Evolutionary conservation across 2,888 invertebrate genomes (phyloP).

Genomic region (Protophormia terraenovae): DNA sequence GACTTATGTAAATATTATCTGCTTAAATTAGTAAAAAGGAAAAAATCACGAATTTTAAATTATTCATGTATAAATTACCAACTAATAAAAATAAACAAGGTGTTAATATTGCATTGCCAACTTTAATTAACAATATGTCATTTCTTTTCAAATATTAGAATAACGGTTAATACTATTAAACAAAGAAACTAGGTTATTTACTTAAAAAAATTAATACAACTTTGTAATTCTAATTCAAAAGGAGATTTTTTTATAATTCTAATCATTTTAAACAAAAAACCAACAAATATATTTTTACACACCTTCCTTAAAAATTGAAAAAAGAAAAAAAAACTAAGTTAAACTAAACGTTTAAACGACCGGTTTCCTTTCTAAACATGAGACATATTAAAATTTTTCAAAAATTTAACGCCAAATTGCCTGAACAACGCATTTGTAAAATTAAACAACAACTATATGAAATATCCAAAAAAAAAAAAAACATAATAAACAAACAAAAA

Average conservation of each 20-base stretch:
- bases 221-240: not conserved
- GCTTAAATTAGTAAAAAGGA: not conserved
- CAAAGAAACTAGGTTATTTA: not conserved
- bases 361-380: slow-evolving; percentile 68
- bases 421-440: slow-evolving; percentile 48
- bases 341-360: slow-evolving; percentile 37
- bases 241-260: not conserved
- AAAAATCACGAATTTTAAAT: slow-evolving; percentile 6
- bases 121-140: slow-evolving; percentile 38
- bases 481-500: not conserved
- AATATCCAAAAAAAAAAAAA: not conserved
- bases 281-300: slow-evolving; percentile 10
- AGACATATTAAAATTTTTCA: slow-evolving; percentile 29
- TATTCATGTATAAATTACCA: not conserved
- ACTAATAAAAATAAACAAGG: not conserved
- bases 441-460: slow-evolving; percentile 1
- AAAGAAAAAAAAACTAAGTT: not conserved
- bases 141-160: not conserved
- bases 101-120: slow-evolving; percentile 17
- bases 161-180: not conserved
- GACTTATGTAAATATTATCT: not conserved
- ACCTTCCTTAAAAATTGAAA: slow-evolving; percentile 30
- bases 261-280: not conserved
- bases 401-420: slow-evolving; percentile 54
- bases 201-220: not conserved